Base-by-base conservation (phyloP, 1,140 invertebrate species). In the Achatina immaculata region DNA sequence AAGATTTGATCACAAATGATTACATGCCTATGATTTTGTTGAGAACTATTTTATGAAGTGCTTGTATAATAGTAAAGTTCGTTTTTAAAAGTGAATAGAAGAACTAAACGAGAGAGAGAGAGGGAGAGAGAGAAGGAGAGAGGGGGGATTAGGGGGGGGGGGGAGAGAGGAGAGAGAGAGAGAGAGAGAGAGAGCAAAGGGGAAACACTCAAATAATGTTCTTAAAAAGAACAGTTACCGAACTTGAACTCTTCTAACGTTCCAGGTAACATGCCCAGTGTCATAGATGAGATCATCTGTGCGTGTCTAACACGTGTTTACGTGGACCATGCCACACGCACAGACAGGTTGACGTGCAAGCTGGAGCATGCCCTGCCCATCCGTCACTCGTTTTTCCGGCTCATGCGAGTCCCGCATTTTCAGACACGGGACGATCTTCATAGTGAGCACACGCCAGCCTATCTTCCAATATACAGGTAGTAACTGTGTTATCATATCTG, bases 341-440 rank as follows among this genome's bases (percentile, higher is more conserved):
- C 73, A n/a, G 62, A 75, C 45, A 31, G 72, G 31, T 58, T 75
- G 14, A 75, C 84, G 28, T 85, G 84, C 69, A 77, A 81, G 38
- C 68, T 85, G 73, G 84, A 85, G 69, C 75, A 82, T 48, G 73
- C 80, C 14, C 78, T 85, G 28, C 82, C 84, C 24, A 73, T 85
- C 36, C 51, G 82, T 31, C 81, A 85, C 42, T 74, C 80, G 16
- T 85, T 83, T 62, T 85, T 81, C 69, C 71, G 75, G 42, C 73
- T 85, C 2, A 85, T 82, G 74, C 69, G 84, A 48, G 84, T 85
- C n/a, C 84, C 84, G 1, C 80, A 82, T 36, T 85, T 85, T 42
- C 77, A 81, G 40, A 80, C 82, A 11, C 80, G 84, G 0, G 73
- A 81, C 43, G 84, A 85, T 45, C 74, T 85, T 43, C 84, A 85